These are phyloP conservation scores for Pantherophis alleghaniensis DNA, from an alignment of 2,797 vertebrate genomes.

Conservation along the genomic window DNA sequence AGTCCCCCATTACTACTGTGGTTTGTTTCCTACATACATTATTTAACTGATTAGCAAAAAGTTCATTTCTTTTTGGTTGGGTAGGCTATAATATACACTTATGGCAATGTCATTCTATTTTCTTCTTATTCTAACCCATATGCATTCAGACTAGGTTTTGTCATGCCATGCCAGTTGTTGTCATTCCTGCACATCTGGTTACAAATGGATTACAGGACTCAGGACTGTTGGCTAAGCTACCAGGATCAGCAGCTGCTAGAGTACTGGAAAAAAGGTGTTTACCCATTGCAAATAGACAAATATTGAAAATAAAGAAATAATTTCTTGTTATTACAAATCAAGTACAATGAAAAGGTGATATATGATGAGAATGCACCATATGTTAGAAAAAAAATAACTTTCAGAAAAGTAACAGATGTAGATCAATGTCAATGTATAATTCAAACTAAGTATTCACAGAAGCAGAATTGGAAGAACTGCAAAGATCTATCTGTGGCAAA, in stretches of 20 bases:
- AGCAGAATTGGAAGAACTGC: neutral
- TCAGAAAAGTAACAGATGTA: neutral
- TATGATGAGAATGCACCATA: neutral
- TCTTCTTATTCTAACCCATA: neutral
- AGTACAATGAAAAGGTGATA: neutral
- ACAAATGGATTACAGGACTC: no score
- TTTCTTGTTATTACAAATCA: neutral
- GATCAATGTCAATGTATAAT: neutral
- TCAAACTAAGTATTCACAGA: neutral
- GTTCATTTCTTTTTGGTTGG: neutral
- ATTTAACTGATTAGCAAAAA: neutral
- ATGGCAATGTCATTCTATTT: neutral
- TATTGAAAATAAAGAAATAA: neutral
- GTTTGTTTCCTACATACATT: neutral
- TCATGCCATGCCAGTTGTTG: no score
- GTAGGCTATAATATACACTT: neutral
- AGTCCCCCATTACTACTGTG: no score
- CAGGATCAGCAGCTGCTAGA: no score
- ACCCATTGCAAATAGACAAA: no score
- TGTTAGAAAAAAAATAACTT: neutral
- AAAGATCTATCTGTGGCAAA: neutral
- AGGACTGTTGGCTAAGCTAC: no score
- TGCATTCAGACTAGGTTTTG: neutral
- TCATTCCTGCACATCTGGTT: no score
- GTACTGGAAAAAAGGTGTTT: no score